A percentile compares a stretch with the other conserved stretches of the same genome.
Evolutionary conservation across 1,140 invertebrate genomes (phyloP).

Genomic region (Tenebrio molitor): DNA sequence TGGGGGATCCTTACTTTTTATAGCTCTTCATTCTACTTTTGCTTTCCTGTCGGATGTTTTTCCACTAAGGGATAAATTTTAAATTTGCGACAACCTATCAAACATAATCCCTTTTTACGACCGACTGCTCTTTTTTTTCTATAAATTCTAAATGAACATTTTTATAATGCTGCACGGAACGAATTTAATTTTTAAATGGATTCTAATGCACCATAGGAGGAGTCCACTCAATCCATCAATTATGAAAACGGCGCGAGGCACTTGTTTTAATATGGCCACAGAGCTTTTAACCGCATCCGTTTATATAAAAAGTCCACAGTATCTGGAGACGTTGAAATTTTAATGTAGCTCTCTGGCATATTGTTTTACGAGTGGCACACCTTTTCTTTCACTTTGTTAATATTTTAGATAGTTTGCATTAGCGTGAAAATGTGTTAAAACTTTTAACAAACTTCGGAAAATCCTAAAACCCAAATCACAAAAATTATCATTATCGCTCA

Average conservation of each 20-base stretch:
- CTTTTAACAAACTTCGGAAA: no score
- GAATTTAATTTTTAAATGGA: constrained; percentile 17
- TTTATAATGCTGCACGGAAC: not conserved
- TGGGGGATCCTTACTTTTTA: constrained; percentile 14
- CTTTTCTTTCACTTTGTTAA: not conserved
- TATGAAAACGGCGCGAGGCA: constrained; percentile 3
- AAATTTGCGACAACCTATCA: constrained; percentile 12
- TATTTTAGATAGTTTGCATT: not conserved
- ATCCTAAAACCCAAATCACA: no score
- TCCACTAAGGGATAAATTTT: constrained; percentile 1
- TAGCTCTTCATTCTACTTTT: constrained; percentile 8
- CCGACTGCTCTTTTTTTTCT: constrained; percentile 8
- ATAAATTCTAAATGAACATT: constrained; percentile 22
- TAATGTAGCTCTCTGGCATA: not conserved
- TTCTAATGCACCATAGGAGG: constrained; percentile 8
- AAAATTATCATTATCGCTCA: no score
- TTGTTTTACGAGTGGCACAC: constrained; percentile 7
- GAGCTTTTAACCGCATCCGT: constrained; percentile 17
- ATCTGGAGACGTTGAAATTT: not conserved
- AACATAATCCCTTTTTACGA: constrained; percentile 20
- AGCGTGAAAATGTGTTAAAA: no score
- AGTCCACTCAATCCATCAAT: constrained; percentile 17
- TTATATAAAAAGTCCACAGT: constrained; percentile 1
- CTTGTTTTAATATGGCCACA: constrained; percentile 32
- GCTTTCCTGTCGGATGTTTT: not conserved